Conservation (phyloP, 2,888 invertebrate species). For the Lissonota sp. region DNA sequence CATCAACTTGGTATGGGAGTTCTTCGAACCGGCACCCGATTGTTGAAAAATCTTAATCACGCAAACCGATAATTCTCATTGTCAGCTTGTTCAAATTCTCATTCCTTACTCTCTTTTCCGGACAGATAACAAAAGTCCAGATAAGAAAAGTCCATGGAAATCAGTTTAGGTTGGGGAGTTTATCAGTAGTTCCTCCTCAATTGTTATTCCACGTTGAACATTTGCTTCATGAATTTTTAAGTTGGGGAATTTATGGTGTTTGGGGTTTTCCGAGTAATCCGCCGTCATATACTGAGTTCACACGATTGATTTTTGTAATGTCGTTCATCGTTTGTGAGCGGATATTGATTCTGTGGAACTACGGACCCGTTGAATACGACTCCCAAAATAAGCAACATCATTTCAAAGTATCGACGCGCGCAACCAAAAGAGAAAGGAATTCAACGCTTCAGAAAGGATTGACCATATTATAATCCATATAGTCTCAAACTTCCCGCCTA, state of each 20-base stretch:
- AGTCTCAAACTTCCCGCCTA: no score
- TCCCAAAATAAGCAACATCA: constrained; percentile 57
- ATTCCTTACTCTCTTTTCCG: not conserved
- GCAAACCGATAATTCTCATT: constrained; percentile 28
- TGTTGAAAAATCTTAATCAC: constrained; percentile 26
- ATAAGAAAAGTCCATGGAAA: not conserved
- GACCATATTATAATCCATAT: not conserved
- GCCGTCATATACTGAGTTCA: no score
- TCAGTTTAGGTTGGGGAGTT: no score
- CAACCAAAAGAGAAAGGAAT: constrained; percentile 79
- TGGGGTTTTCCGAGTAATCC: no score
- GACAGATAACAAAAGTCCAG: not conserved
- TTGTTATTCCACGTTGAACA: no score
- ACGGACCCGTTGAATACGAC: not conserved
- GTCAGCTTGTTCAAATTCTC: not conserved
- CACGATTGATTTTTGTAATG: no score
- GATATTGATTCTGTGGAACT: no score
- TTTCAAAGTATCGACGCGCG: constrained; percentile 56
- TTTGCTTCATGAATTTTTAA: no score
- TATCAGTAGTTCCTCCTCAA: no score
- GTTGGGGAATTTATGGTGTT: no score
- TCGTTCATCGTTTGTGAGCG: no score
- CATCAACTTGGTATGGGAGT: not conserved
- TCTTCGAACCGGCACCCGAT: not conserved
- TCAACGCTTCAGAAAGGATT: constrained; percentile 25